phyloP scores from a whole-genome alignment of 2,113 vertebrate genomes.

The Tamias sibiricus region DNA sequence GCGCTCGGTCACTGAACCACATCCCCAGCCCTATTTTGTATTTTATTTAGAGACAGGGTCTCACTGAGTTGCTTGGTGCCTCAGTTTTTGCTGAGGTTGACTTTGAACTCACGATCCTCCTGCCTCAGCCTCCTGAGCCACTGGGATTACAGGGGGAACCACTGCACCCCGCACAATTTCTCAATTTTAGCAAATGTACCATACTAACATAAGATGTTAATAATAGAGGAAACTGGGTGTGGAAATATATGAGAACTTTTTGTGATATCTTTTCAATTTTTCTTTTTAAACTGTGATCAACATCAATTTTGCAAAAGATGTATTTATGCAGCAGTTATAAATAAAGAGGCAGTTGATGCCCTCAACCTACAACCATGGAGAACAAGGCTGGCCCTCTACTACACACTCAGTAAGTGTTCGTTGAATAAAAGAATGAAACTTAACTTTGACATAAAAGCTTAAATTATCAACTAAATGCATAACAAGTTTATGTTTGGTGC shows the following conservation, averaged over 20 bases:
- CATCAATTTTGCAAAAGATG: not conserved
- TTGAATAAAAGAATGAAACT: not conserved
- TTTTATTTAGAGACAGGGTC: too few relatives aligned
- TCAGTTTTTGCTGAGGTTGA: too few relatives aligned
- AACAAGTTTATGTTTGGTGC: not conserved
- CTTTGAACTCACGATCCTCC: too few relatives aligned
- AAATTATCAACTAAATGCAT: not conserved
- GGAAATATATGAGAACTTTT: not conserved
- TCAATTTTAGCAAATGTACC: not conserved
- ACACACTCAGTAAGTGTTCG: not conserved
- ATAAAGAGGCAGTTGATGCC: not conserved
- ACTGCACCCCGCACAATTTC: too few relatives aligned
- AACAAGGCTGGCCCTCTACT: not conserved
- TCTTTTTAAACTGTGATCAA: not conserved
- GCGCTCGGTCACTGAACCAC: too few relatives aligned
- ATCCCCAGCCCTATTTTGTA: too few relatives aligned
- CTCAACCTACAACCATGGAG: not conserved
- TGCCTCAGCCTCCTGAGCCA: too few relatives aligned
- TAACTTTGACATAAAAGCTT: not conserved
- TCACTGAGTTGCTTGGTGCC: too few relatives aligned
- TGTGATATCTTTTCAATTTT: not conserved
- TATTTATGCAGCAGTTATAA: not conserved
- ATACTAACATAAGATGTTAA: not conserved
- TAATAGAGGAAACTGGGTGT: not conserved
- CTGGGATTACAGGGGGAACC: too few relatives aligned